Evolutionary conservation across 2,888 invertebrate species (phyloP).

Genomic region (Automeris io): DNA sequence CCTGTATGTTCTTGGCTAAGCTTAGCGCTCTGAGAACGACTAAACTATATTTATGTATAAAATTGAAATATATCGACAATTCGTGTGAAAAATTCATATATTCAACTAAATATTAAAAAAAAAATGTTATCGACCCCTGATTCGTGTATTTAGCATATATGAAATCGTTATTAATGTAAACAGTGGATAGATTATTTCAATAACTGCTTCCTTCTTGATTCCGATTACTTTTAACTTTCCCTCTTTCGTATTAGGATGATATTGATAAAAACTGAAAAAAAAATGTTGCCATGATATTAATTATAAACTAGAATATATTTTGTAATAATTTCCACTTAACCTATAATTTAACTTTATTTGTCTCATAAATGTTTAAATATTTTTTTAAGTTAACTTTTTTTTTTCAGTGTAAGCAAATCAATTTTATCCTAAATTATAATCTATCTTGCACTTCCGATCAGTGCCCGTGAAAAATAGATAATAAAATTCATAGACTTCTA

Average conservation of each 20-base stretch:
- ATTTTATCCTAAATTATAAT: constrained; percentile 13
- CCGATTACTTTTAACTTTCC: not conserved
- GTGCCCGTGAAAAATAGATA: constrained; percentile 15
- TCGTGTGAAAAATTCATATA: not conserved
- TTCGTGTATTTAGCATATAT: not conserved
- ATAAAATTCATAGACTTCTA: not conserved
- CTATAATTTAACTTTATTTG: too few relatives aligned
- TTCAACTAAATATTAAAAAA: not conserved
- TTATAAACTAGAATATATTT: too few relatives aligned
- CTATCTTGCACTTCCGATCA: constrained; percentile 22
- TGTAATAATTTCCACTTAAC: too few relatives aligned
- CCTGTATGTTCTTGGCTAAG: constrained; percentile 67
- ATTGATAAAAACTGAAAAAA: too few relatives aligned
- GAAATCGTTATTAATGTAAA: constrained; percentile 4
- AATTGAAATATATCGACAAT: constrained; percentile 21
- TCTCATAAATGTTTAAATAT: too few relatives aligned
- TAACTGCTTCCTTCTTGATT: constrained; percentile 7
- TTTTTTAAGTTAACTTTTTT: too few relatives aligned
- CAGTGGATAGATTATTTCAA: constrained; percentile 6
- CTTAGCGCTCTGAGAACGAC: constrained; percentile 72
- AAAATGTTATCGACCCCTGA: not conserved
- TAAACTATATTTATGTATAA: constrained; percentile 42
- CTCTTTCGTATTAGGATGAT: not conserved
- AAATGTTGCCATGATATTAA: too few relatives aligned
- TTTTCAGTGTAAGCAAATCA: too few relatives aligned